Evolutionary conservation across 2,113 vertebrate genomes (phyloP), one percentile per base, ranked within the genome.

Genomic region (Gyps fulvus): DNA sequence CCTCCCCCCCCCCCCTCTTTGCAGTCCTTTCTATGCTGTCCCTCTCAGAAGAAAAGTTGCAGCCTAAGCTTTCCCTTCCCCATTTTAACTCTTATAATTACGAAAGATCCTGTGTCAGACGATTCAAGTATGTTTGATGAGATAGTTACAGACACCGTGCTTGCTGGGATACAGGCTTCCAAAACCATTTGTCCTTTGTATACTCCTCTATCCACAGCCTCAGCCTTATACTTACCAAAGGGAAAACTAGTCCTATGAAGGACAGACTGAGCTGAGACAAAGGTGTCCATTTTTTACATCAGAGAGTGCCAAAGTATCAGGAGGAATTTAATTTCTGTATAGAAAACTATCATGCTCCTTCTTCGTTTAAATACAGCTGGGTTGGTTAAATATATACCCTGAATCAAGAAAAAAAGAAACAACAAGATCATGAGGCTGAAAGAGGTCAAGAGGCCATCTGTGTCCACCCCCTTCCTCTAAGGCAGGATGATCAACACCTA

Each of bases 381-480:
- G 11, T 58, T 74, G 72, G 40, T 85, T 90, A 95, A 91, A 95
- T 71, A 84, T 43, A 72, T 69, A 91, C 73, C 72, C 47, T 7
- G 42, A 78, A 74, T 63, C 43, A 61, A 84, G 59, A 57, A 45
- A 83, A 69, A 78, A 47, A 92, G 34, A 4, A 4, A 77, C 8
- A 36, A 83, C 11, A 40, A 78, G 70, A 93, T 76, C 87, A 36
- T 40, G 61, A 76, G 78, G 70, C 91, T 76, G 91, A 87, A 96
- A 87, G 89, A 93, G 95, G 95, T 94, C 94, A 95, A 49, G 81
- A 95, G 95, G 94, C 70, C 96, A 90, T n/a, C 57, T 57, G 57
- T 61, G 57, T 87, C 65, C 61, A 57, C 34, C 69, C 93, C 65
- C 70, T 67, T 95, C 52, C 81, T 94, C 89, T 79, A 76, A 94